Percentiles rank a stretch among this genome's conserved stretches.
phyloP scores from a whole-genome alignment of 2,888 invertebrate species.

The Pollenia amentaria region DNA sequence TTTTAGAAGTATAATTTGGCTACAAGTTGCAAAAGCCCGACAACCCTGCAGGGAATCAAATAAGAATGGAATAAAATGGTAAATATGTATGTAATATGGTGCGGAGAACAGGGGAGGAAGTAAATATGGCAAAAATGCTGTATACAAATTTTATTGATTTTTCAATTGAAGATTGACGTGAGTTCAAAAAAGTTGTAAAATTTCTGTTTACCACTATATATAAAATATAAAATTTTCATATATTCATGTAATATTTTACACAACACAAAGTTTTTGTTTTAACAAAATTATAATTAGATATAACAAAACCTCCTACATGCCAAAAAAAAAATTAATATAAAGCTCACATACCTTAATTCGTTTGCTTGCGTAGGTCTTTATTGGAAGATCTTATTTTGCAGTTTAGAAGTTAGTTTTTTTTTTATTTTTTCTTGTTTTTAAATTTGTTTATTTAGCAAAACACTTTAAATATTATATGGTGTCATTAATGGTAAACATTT shows the following conservation, averaged over 20 bases:
- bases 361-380: slow-evolving; percentile 58
- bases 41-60: slow-evolving; percentile 43
- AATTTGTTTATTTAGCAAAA: slow-evolving; percentile 59
- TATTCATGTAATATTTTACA: too few relatives aligned
- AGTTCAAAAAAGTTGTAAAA: background rate
- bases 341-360: slow-evolving; percentile 58
- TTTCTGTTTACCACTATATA: too few relatives aligned
- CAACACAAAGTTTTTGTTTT: too few relatives aligned
- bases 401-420: slow-evolving; percentile 7
- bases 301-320: slow-evolving; percentile 19
- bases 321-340: background rate
- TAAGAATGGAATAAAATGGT: slow-evolving; percentile 8
- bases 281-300: background rate
- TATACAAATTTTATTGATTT: slow-evolving; percentile 70
- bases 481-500: slow-evolving; percentile 56
- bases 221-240: too few relatives aligned
- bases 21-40: too few relatives aligned
- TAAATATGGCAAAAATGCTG: slow-evolving; percentile 55
- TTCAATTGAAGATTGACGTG: slow-evolving; percentile 45
- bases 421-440: too few relatives aligned
- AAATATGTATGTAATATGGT: background rate
- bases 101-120: slow-evolving; percentile 20
- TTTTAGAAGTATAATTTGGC: too few relatives aligned
- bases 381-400: slow-evolving; percentile 31
- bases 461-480: slow-evolving; percentile 55